Percentiles rank a stretch among this genome's conserved stretches.
phyloP scores from a whole-genome alignment of 2,113 vertebrate species.

The Mastomys coucha region DNA sequence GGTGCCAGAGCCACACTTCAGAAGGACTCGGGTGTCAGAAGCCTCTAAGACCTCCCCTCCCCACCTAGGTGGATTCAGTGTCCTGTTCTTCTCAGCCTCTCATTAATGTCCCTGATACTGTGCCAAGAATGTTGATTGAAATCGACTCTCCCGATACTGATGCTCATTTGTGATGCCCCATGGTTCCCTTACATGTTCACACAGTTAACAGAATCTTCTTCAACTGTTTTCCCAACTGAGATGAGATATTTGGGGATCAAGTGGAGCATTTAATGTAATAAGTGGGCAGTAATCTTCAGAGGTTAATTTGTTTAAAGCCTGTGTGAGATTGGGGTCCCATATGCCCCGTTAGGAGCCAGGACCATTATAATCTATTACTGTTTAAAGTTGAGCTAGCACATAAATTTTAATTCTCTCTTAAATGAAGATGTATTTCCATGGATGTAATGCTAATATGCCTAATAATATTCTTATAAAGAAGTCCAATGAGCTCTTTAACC shows the following conservation, averaged over 20 bases:
- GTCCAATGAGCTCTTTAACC: constrained; percentile 58
- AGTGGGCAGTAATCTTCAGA: constrained; percentile 80
- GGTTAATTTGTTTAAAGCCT: constrained; percentile 81
- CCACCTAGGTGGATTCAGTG: constrained; percentile 16
- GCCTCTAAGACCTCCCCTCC: constrained; percentile 9
- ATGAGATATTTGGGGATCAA: constrained; percentile 81
- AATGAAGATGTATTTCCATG: constrained; percentile 78
- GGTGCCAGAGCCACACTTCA: constrained; percentile 1
- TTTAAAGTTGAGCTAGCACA: constrained; percentile 78
- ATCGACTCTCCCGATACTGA: constrained; percentile 62
- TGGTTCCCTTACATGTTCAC: constrained; percentile 27
- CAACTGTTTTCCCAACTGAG: constrained; percentile 75
- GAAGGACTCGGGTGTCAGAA: constrained; percentile 45
- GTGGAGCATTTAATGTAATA: constrained; percentile 81
- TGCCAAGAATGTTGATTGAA: constrained; percentile 80
- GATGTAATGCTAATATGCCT: constrained; percentile 63
- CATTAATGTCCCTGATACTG: constrained; percentile 74
- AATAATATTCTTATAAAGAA: constrained; percentile 67
- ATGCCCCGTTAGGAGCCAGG: constrained; percentile 73
- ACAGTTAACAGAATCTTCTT: constrained; percentile 73
- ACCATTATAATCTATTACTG: constrained; percentile 80
- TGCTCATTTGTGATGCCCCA: constrained; percentile 65
- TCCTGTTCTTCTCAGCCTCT: constrained; percentile 69
- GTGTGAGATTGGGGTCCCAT: constrained; percentile 76
- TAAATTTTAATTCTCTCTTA: constrained; percentile 78